Conservation (phyloP, 1,140 invertebrate species). For the Scaptomyza graminum region DNA sequence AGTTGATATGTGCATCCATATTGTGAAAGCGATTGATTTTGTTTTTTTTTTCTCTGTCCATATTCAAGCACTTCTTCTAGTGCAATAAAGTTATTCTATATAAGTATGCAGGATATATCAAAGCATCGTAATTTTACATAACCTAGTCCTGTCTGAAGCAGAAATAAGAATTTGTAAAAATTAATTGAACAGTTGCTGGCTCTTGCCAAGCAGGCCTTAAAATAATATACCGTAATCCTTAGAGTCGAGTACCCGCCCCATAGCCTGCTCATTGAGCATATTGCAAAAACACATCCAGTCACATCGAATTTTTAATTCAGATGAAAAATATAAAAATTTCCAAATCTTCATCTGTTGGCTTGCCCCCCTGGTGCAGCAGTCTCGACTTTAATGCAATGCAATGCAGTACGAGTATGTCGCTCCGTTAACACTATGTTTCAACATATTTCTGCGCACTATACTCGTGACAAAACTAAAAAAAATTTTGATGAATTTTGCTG, state of each 20-base stretch:
- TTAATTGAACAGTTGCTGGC: neutral
- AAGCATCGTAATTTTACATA: neutral
- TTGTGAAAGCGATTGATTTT: neutral
- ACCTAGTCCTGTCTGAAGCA: neutral
- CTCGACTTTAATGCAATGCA: neutral
- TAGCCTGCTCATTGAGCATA: conserved; percentile 8
- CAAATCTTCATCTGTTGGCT: conserved; percentile 9
- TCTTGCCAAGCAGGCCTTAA: neutral
- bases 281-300: conserved; percentile 18
- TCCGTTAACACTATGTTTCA: neutral
- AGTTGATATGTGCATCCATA: neutral
- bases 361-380: neutral
- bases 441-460: neutral
- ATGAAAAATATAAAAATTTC: conserved; percentile 24
- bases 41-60: neutral
- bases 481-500: neutral
- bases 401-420: neutral
- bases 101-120: neutral
- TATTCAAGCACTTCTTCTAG: neutral
- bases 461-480: neutral
- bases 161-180: neutral
- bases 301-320: conserved; percentile 13
- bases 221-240: conserved; percentile 18
- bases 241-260: conserved; percentile 12
- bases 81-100: neutral